Conservation (phyloP, 1,140 invertebrate species). For the Latrodectus geometricus region DNA sequence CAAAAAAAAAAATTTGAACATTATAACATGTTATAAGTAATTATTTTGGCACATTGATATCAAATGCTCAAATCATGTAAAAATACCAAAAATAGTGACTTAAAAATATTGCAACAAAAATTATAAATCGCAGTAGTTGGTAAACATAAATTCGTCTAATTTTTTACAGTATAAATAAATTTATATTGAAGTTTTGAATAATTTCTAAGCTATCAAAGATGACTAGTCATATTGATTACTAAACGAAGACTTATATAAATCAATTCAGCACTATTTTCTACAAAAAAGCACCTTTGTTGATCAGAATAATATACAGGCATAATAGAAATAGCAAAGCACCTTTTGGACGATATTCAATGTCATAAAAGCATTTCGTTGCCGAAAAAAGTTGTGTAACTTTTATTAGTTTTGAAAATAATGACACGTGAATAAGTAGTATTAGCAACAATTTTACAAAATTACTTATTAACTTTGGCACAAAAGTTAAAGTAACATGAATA, state of each 20-base stretch:
- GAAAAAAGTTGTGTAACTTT: background rate
- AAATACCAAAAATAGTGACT: no score
- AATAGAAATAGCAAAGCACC: conserved; percentile 37
- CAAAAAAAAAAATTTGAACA: no score
- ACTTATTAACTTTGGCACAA: conserved; percentile 29
- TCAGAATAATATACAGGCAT: conserved; percentile 22
- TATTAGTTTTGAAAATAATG: background rate
- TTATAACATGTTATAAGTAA: no score
- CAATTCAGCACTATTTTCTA: conserved; percentile 40
- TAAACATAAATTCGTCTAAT: no score
- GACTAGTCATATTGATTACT: conserved; percentile 26
- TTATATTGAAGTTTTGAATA: no score
- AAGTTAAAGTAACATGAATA: conserved; percentile 21
- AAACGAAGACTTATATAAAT: conserved; percentile 41
- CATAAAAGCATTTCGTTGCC: conserved; percentile 43
- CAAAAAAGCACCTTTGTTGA: conserved; percentile 49
- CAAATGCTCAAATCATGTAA: no score
- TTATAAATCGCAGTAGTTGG: no score
- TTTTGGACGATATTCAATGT: conserved; percentile 42
- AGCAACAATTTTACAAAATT: background rate
- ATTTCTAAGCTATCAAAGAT: background rate
- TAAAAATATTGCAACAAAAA: no score
- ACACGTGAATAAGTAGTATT: background rate
- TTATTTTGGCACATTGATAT: no score
- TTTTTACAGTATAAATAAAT: no score